Percentiles rank a stretch among this genome's conserved stretches.
Evolutionary conservation across 2,113 vertebrate genomes (phyloP).

Genomic region (Chloropsis hardwickii): DNA sequence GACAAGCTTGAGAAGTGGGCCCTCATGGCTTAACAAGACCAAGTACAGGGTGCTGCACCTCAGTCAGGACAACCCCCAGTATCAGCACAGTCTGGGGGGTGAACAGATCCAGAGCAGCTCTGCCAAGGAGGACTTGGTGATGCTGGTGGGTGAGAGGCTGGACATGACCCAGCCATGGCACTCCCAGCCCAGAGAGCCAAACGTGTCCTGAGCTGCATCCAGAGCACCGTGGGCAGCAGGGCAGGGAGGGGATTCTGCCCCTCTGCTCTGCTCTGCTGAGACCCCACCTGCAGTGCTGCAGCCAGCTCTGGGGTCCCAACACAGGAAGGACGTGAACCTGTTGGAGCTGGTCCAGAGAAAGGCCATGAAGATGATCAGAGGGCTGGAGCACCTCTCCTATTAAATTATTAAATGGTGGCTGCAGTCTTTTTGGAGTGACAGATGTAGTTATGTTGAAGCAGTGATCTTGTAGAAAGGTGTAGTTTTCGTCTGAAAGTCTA

Average conservation of each 20-base stretch:
- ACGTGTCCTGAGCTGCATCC: neutral
- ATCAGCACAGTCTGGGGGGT: neutral
- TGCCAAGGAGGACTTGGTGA: rapidly evolving
- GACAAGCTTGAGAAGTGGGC: neutral
- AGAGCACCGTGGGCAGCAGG: neutral
- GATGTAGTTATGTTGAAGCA: neutral
- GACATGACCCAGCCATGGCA: neutral
- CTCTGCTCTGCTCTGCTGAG: neutral
- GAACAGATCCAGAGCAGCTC: neutral
- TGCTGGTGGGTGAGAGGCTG: neutral
- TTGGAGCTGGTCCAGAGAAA: rapidly evolving
- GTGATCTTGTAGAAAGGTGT: neutral
- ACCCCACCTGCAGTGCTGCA: neutral
- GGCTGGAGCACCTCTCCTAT: neutral
- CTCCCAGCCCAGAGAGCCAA: neutral
- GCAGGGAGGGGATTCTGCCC: neutral
- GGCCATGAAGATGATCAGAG: no score
- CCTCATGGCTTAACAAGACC: neutral
- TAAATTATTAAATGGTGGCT: neutral
- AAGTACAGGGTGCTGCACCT: no score
- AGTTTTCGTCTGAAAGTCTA: neutral
- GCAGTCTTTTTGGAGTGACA: neutral
- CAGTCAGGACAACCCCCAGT: neutral
- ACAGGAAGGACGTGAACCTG: neutral
- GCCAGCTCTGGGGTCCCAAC: neutral